These are phyloP conservation scores for Antheraea assamensis DNA, from an alignment of 2,888 invertebrate genomes.

Conservation along the genomic window DNA sequence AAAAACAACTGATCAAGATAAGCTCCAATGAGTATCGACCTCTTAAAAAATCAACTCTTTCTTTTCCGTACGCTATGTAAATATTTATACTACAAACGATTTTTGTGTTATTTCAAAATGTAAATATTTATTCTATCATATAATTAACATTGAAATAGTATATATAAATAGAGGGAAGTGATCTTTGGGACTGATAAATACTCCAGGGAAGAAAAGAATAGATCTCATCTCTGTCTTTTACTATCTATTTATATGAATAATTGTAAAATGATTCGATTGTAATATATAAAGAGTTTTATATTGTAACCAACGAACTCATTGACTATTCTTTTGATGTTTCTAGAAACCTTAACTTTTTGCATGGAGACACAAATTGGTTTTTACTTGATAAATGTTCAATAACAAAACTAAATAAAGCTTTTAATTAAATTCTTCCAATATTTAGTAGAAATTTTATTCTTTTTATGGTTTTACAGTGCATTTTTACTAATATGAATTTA, in stretches of 20 bases:
- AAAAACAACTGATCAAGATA: background rate
- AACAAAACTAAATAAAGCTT: background rate
- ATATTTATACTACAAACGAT: background rate
- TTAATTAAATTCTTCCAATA: background rate
- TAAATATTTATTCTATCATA: background rate
- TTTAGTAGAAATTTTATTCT: background rate
- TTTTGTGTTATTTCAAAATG: background rate
- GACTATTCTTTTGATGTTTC: background rate
- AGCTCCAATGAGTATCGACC: background rate
- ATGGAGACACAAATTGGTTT: background rate
- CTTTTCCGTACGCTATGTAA: background rate
- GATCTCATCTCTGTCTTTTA: too few relatives aligned
- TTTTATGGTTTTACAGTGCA: background rate
- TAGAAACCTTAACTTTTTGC: background rate
- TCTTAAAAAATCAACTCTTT: background rate
- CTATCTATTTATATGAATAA: too few relatives aligned
- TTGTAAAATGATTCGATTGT: too few relatives aligned
- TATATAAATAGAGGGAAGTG: too few relatives aligned
- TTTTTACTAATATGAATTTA: background rate
- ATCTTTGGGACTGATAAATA: too few relatives aligned
- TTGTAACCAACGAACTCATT: background rate
- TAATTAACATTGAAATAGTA: too few relatives aligned
- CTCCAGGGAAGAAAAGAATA: too few relatives aligned
- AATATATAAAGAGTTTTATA: background rate
- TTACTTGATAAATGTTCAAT: too few relatives aligned